These are phyloP conservation scores for Myotis daubentonii DNA, from an alignment of 2,797 vertebrate genomes.

Conservation along the genomic window DNA sequence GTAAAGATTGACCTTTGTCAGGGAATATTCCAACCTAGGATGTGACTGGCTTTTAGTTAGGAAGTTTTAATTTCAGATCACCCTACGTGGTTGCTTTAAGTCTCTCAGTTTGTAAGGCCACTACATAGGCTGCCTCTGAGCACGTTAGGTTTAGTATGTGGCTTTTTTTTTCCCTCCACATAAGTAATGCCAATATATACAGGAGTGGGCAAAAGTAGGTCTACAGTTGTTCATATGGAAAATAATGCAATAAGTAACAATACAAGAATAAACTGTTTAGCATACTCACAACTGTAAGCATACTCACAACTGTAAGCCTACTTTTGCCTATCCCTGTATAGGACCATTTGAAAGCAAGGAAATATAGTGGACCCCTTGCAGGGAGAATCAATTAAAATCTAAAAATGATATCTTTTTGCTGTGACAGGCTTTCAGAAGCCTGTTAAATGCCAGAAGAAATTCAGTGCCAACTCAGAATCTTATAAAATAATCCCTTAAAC, in stretches of 20 bases:
- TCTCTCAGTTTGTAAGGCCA: background rate
- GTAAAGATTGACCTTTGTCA: background rate
- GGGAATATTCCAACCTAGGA: background rate
- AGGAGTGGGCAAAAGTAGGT: background rate
- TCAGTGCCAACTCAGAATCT: background rate
- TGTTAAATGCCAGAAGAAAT: background rate
- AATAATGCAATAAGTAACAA: background rate
- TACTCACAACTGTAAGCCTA: no score
- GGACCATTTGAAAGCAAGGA: background rate
- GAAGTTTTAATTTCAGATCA: background rate
- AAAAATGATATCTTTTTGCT: background rate
- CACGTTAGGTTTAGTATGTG: background rate
- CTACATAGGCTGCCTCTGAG: background rate
- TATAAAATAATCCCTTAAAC: background rate
- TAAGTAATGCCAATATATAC: background rate
- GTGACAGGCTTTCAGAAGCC: background rate
- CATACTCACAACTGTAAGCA: background rate
- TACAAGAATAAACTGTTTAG: background rate
- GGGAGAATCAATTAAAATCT: conserved; percentile 1
- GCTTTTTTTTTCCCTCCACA: background rate
- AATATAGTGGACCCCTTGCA: background rate
- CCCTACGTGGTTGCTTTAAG: background rate
- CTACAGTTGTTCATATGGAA: background rate
- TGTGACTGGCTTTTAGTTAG: background rate
- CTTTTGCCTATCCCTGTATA: background rate